Percentiles rank a stretch among this genome's conserved stretches.
Conservation (phyloP, 2,888 invertebrate genomes). For the Melinaea menophilus region DNA sequence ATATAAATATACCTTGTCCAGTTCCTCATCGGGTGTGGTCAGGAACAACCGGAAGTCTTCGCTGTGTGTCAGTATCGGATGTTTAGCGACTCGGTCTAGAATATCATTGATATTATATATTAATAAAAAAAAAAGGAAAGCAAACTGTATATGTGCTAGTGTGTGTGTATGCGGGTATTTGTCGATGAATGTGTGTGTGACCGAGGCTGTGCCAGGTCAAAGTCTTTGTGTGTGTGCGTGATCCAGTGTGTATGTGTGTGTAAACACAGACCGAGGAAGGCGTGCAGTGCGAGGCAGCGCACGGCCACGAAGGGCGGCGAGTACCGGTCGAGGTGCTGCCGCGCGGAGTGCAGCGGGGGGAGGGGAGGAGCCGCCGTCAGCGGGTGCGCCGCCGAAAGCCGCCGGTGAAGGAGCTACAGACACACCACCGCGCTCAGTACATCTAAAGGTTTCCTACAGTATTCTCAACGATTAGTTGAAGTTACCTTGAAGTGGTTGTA, state of each 20-base stretch:
- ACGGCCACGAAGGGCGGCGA: constrained; percentile 61
- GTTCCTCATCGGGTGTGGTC: constrained; percentile 62
- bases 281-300: constrained; percentile 54
- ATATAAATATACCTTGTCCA: constrained; percentile 52
- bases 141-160: too few species aligned
- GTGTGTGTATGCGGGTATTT: too few species aligned
- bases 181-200: too few species aligned
- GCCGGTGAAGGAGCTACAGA: constrained; percentile 57
- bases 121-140: too few species aligned
- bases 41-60: constrained; percentile 64
- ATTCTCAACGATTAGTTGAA: too few species aligned
- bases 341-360: constrained; percentile 65
- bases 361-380: constrained; percentile 61
- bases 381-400: constrained; percentile 47
- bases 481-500: constrained; percentile 70
- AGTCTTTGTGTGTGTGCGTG: too few species aligned
- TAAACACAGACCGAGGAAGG: constrained; percentile 53
- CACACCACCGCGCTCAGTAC: not conserved
- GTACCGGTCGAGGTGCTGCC: constrained; percentile 68
- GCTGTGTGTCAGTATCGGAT: constrained; percentile 67
- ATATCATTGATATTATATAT: not conserved
- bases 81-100: constrained; percentile 65
- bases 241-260: not conserved
- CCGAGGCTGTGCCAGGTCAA: too few species aligned
- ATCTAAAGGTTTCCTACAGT: too few species aligned